Evolutionary conservation across 2,888 invertebrate species (phyloP), one percentile per base, ranked within the genome.

Genomic region (Thymelicus acteon): DNA sequence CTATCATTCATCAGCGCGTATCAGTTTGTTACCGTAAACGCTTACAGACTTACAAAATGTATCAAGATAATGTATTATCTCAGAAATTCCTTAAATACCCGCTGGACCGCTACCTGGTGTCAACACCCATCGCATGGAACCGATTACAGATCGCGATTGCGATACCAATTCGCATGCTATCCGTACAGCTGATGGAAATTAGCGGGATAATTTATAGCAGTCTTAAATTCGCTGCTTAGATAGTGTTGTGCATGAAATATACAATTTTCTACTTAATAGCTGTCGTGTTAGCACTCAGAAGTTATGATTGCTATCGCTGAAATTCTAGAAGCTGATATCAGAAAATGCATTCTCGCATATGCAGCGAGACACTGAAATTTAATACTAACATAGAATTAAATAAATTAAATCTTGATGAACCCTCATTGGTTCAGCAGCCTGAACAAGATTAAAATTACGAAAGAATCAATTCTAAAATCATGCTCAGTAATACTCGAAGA

Each of bases 131-230:
- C 64, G 71, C 61, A 52, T 57, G 66, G 71, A 58, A 60, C 63
- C 58, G 74, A 74, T 74, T 66, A 72, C 61, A 66, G 74, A 67
- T 71, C 60, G 37, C 65, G 72, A 74, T 74, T 71, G 74, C 71
- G 72, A 70, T 73, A 70, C 60, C 66, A 65, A 68, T 68, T 58
- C 65, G 60, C 65, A 47, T 57, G 66, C 71, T 71, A 71, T 61
- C 66, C 47, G 60, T 60, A 65, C 52, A 49, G 60, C 71, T 57
- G 66, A 61, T 66, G 71, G 66, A 71, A 71, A 71, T 71, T 71
- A 66, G 60, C 65, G 58, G 66, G 65, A 31, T 66, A 66, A 66
- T 47, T 71, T 71, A 71, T 71, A 47, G 57, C 39, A 61, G 66
- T 71, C 65, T 70, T 60, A 63, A 63, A 70, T 70, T 64, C 48